Conservation (phyloP, 1,140 invertebrate species). For the Trachymyrmex septentrionalis region DNA sequence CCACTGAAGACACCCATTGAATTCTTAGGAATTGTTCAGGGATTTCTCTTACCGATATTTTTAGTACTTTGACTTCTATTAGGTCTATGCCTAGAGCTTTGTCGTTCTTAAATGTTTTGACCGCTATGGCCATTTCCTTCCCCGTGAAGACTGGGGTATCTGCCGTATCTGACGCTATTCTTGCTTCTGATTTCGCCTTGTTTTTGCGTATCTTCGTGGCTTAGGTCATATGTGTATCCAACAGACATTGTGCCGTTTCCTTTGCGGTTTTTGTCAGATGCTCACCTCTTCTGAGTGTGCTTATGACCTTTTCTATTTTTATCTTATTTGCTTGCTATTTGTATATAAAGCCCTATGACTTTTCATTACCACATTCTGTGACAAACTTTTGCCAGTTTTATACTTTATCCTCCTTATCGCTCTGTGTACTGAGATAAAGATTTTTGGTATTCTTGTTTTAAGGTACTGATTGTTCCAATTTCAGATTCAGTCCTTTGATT, state of each 20-base stretch:
- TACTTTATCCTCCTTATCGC: neutral
- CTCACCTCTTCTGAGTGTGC: neutral
- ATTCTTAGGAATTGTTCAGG: neutral
- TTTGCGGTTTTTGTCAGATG: neutral
- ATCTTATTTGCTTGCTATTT: neutral
- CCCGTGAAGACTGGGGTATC: neutral
- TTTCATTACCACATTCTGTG: neutral
- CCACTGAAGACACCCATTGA: neutral
- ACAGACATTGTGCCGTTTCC: neutral
- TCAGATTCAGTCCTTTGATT: no score
- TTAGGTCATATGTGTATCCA: neutral
- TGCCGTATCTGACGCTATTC: neutral
- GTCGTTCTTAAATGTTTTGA: neutral
- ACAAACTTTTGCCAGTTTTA: neutral
- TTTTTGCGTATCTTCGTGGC: neutral
- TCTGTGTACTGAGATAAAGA: rapidly evolving
- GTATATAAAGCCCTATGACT: neutral
- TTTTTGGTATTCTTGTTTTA: neutral
- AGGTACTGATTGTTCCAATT: no score
- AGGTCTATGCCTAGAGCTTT: neutral
- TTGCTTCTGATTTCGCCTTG: neutral
- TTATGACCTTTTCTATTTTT: neutral
- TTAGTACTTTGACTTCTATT: neutral
- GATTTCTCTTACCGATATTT: neutral
- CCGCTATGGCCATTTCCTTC: neutral